Base-by-base conservation (phyloP, 2,888 invertebrate genomes). In the Pharmacophagus antenor region DNA sequence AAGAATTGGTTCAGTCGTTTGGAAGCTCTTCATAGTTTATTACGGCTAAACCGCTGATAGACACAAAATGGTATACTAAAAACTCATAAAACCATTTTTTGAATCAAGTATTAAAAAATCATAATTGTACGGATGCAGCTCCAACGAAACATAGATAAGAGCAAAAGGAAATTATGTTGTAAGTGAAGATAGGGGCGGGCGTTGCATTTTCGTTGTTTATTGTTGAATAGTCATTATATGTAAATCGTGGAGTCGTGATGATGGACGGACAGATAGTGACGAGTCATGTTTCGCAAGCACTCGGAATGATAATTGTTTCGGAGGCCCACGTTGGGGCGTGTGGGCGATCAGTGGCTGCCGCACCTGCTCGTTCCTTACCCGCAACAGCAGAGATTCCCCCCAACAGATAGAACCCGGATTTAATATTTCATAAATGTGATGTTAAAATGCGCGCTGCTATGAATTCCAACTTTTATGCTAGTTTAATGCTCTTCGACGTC, bases 201-300 rank as follows among this genome's bases (percentile, higher is more conserved):
- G 73, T 74, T 72, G 78, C 72, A 75, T 76, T 81, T 82, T 85
- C 73, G 81, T 85, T 81, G 86, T 88, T 84, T 88, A 85, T 85
- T 84, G 88, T 88, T 85, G 84, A 82, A 82, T 82, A 87, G 84
- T 88, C 87, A 89, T 89, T 90, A 89, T 88, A 88, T 88, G 89
- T 88, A 89, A 90, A 90, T 89, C 79, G 88, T 77, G 70, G 70
- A 82, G 85, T 89, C 90, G 90, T 90, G 90, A 85, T 85, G 89
- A 90, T 90, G 84, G 82, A 74, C 74, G 72, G 77, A 72, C 77
- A 70, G 89, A 90, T 90, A 88, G 86, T 87, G 88, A 88, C 88
- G 82, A 80, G 70, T 84, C 86, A 83, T 84, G 90, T 88, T 90
- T 88, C 79, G 89, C 88, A 85, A 89, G 77, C 76, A 76, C 76